Evolutionary conservation across 2,113 vertebrate genomes (phyloP), one percentile per base, ranked within the genome.

Genomic region (Stictonetta naevosa): DNA sequence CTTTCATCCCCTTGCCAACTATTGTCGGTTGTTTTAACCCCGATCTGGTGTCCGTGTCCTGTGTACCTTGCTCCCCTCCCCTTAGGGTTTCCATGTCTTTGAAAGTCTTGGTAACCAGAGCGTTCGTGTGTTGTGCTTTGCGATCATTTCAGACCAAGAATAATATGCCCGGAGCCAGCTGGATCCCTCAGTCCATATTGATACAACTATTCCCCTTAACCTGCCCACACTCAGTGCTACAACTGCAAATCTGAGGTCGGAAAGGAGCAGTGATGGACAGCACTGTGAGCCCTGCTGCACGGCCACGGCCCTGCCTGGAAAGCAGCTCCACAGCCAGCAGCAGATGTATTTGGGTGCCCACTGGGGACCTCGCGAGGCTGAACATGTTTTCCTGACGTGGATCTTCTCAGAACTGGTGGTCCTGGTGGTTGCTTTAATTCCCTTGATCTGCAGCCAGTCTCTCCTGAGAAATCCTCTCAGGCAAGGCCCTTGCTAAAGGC

Each of bases 151-250:
- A 76, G 88, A 96, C 96, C 96, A 97, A 96, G 92, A 96, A 97
- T 92, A 97, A 96, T 67, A 97, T n/a, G 68, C 40, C 22, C 5
- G 1, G 82, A 81, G 95, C 97, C 96, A 96, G 93, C 93, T 97
- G 95, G 95, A 95, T 96, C 71, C 79, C 81, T 84, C 3, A 0
- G 74, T 86, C 75, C 1, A 2, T 96, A 88, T 95, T 97, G 95
- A 97, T 97, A 95, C 93, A 97, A 95, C 95, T 90, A 52, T 95
- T 95, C 93, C 91, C 84, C 53, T 90, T 77, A 90, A 90, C 78
- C 82, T 96, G 74, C 96, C 96, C 95, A 82, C 94, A 96, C 90
- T 96, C 91, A 36, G 36, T 83, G 73, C 90, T 91, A 72, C 93
- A 92, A 69, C 83, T 96, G 95, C 81, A 95, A 62, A 87, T 75